Conservation (phyloP, 2,113 vertebrate species). For the Lasiurus cinereus region DNA sequence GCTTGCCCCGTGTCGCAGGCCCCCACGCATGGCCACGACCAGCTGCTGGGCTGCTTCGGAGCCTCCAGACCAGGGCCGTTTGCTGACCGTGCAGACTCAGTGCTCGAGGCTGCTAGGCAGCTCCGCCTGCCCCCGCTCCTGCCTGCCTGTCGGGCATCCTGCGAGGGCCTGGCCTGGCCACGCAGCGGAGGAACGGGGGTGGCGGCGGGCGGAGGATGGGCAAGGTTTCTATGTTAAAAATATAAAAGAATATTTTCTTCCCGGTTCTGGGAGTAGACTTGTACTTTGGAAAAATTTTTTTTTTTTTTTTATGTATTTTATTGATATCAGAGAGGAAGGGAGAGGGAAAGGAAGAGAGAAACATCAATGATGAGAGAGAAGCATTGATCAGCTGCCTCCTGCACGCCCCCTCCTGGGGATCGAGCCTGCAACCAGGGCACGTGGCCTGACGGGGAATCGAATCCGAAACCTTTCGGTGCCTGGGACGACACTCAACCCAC, state of each 20-base stretch:
- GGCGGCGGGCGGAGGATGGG: not conserved
- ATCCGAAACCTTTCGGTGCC: not conserved
- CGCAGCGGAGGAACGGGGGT: no score
- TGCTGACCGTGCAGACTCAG: not conserved
- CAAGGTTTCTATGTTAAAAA: constrained; percentile 53
- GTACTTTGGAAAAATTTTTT: not conserved
- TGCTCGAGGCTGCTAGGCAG: not conserved
- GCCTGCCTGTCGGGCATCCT: not conserved
- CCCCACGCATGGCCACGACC: not conserved
- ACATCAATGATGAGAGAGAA: not conserved
- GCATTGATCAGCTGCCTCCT: not conserved
- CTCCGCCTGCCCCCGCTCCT: not conserved
- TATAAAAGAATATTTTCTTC: constrained; percentile 64
- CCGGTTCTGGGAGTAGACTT: constrained; percentile 55
- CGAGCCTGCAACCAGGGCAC: not conserved
- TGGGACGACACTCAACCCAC: not conserved
- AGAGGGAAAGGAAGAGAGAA: not conserved
- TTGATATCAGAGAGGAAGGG: not conserved
- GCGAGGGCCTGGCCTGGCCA: not conserved
- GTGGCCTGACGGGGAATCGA: not conserved
- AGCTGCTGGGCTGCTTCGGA: not conserved
- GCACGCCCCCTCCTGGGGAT: not conserved
- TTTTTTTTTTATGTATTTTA: not conserved
- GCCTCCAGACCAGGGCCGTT: not conserved
- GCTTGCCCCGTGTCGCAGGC: not conserved